Base-by-base conservation (phyloP, 1,140 invertebrate genomes). In the Eufriesea mexicana region DNA sequence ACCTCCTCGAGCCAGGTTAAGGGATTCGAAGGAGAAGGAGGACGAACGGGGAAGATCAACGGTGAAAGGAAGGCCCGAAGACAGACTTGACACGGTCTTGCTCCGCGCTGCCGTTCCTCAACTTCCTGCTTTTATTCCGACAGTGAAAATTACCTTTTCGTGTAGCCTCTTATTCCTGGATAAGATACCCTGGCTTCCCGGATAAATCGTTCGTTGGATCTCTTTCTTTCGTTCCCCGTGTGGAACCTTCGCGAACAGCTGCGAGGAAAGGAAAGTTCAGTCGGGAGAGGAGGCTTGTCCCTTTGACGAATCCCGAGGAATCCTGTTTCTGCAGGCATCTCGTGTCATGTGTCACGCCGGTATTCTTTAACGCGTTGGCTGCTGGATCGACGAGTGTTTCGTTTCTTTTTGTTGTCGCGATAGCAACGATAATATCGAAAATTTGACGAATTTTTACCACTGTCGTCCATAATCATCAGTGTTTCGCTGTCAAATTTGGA, bases 111-210 rank as follows among this genome's bases (percentile, higher is more conserved):
- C 55, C 47, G 71, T 71, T 55, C 54, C 35, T 47, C 35, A 76
- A 67, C 62, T 57, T 82, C 72, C 61, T 67, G 79, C 51, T 76
- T 76, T 82, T 82, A 67, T 76, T 82, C 79, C 71, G 57, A 9
- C 71, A n/a, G 51, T n/a, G 49, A 72, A 28, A 72, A 81, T 81
- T 75, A 67, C 72, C 62, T 80, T 80, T 80, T 80, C 78, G 78
- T 73, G 78, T 80, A 80, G 47, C 66, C n/a, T 70, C 70, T 73
- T 51, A 68, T 59, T 64, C 57, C 14, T 25, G 61, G 72, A 55
- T 76, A 49, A 74, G 72, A 76, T 82, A 66, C 49, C 42, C 2
- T 8, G n/a, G 12, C 0, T 1, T 20, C n/a, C 10, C 23, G 47
- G 25, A 73, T 57, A 71, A 80, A 68, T 68, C 77, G 45, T 23